Evolutionary conservation across 2,888 invertebrate genomes (phyloP), one percentile per base, ranked within the genome.

Genomic region (Agrochola macilenta): DNA sequence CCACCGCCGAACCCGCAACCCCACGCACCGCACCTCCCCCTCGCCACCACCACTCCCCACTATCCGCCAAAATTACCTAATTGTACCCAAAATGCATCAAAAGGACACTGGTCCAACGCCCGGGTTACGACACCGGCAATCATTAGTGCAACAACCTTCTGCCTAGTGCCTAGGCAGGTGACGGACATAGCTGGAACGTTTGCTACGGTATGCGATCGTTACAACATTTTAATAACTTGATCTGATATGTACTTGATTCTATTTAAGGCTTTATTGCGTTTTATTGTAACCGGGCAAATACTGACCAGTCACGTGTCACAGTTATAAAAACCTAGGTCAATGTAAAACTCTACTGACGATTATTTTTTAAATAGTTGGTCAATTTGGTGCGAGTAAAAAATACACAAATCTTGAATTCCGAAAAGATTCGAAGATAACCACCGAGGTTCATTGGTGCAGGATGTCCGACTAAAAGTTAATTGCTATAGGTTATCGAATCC

Each of bases 61-160:
- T 92, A 91, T 85, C 82, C 83, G 87, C 89, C 86, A 88, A 93
- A 95, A 96, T 96, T 95, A 95, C 95, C 93, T 95, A 95, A 96
- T 95, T 95, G 93, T 94, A 95, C 92, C 94, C 93, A 94, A 96
- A 96, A 95, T 95, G 92, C 92, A 94, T 93, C 92, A 94, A 95
- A 96, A 96, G 94, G 96, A 96, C 95, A 95, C 94, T 91, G 92
- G 94, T 93, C 93, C 92, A 92, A 91, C 92, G 93, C 91, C 90
- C 91, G 92, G 90, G 92, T 96, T 96, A 94, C 95, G 92, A 95
- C 93, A 96, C 89, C 89, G 87, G 90, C 93, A 89, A 94, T 94
- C 93, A 92, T 92, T 93, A 94, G 95, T 94, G 93, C 96, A 95
- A 95, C 91, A 95, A 96, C 96, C 95, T 95, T 93, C 90, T 92